These are phyloP conservation scores for Ypsolopha sequella DNA, from an alignment of 2,888 invertebrate genomes.

Conservation along the genomic window DNA sequence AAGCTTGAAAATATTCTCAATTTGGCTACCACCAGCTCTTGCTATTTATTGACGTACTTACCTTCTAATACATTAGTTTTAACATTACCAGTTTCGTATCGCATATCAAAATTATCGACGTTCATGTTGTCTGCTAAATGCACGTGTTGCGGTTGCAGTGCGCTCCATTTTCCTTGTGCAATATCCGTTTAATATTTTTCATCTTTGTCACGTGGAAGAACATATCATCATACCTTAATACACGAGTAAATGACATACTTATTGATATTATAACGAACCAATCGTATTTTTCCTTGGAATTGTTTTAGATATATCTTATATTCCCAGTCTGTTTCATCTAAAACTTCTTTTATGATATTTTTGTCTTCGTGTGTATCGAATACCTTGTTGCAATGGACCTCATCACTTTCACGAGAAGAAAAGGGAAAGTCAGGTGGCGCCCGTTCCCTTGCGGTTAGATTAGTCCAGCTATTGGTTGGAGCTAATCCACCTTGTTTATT, in stretches of 20 bases:
- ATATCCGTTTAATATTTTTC: too few species aligned
- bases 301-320: too few species aligned
- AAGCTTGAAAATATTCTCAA: conserved; percentile 19
- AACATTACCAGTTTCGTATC: conserved; percentile 38
- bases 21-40: too few species aligned
- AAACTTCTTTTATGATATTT: not conserved
- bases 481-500: conserved; percentile 61
- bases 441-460: conserved; percentile 67
- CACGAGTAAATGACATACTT: too few species aligned
- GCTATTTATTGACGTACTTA: too few species aligned
- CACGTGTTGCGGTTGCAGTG: not conserved
- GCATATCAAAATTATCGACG: conserved; percentile 26
- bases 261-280: too few species aligned
- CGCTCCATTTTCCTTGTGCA: too few species aligned
- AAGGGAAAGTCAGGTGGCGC: conserved; percentile 61
- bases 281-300: too few species aligned
- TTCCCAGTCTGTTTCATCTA: too few species aligned
- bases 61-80: conserved; percentile 36
- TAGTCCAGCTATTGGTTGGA: conserved; percentile 45
- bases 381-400: conserved; percentile 39
- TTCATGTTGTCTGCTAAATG: not conserved
- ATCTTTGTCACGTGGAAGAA: too few species aligned
- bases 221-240: too few species aligned
- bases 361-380: not conserved
- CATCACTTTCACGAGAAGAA: conserved; percentile 67